A percentile compares a stretch with the other conserved stretches of the same genome.
phyloP scores from a whole-genome alignment of 2,888 invertebrate genomes.

The Leptinotarsa tumamoca region DNA sequence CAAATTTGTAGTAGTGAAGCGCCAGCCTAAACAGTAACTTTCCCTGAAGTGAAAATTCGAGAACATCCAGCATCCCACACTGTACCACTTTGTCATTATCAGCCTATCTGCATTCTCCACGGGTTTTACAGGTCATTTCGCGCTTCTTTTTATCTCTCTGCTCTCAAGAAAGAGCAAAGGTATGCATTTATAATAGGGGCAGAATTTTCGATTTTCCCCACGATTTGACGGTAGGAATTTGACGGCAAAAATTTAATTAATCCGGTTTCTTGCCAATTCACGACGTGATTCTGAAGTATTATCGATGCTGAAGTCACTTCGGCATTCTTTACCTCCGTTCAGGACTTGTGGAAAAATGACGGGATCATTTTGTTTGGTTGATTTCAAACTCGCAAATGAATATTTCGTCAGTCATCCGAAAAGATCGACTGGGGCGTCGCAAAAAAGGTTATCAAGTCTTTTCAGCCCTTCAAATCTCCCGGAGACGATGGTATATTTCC shows the following conservation, averaged over 20 bases:
- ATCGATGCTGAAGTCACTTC: background rate
- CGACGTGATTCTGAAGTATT: background rate
- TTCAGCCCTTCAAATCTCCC: no score
- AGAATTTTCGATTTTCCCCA: background rate
- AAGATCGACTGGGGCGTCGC: no score
- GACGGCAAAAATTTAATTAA: constrained; percentile 17
- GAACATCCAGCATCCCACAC: background rate
- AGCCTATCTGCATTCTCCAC: constrained; percentile 28
- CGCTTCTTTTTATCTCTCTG: constrained; percentile 3
- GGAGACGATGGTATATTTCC: no score
- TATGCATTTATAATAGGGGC: constrained; percentile 9
- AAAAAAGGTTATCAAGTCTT: no score
- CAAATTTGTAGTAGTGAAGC: no score
- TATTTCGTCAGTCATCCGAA: no score
- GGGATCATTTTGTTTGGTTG: background rate
- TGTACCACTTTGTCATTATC: constrained; percentile 2
- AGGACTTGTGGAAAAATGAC: background rate
- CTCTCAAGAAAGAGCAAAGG: background rate
- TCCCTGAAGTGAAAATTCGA: no score
- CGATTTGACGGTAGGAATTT: background rate
- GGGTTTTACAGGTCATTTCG: constrained; percentile 20
- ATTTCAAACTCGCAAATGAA: no score
- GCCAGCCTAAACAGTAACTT: no score
- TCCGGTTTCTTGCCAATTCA: constrained; percentile 1
- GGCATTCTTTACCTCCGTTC: background rate